phyloP scores from a whole-genome alignment of 2,113 vertebrate species.

The Ptilorrhoa leucosticta region DNA sequence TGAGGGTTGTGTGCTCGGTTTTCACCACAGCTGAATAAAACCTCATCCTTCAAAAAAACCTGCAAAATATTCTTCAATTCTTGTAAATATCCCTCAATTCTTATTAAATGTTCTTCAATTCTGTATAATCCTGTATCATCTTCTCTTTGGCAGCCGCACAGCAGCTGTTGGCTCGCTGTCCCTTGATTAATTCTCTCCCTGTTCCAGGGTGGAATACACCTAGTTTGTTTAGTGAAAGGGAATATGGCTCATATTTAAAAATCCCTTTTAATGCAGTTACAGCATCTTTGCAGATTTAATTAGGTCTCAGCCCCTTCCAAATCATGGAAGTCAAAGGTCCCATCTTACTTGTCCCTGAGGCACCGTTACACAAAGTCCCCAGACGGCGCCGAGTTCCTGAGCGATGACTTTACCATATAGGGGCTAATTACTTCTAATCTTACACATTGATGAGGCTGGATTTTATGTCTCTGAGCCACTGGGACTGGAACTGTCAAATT shows the following conservation, averaged over 20 bases:
- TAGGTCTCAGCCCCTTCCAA: conserved; percentile 30
- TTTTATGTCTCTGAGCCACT: conserved; percentile 21
- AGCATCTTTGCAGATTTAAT: conserved; percentile 36
- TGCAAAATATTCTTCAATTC: neutral
- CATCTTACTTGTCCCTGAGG: neutral
- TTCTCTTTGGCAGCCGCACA: neutral
- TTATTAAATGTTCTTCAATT: neutral
- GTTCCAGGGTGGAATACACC: conserved; percentile 9
- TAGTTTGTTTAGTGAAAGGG: conserved; percentile 17
- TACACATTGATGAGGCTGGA: conserved; percentile 28
- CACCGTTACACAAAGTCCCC: conserved; percentile 9
- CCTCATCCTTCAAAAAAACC: neutral
- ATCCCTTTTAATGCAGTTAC: neutral
- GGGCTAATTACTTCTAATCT: conserved; percentile 48
- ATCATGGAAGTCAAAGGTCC: conserved; percentile 11
- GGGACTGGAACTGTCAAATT: conserved; percentile 17
- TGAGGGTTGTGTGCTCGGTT: neutral
- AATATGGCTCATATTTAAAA: conserved; percentile 22
- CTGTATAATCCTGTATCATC: conserved; percentile 24
- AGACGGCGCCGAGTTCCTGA: neutral
- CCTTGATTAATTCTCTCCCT: conserved; percentile 16
- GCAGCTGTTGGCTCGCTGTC: neutral
- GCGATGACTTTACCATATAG: neutral
- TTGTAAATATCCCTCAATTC: neutral
- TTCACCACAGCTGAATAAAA: neutral